phyloP scores from a whole-genome alignment of 2,113 vertebrate species.

The Onychostruthus taczanowskii region DNA sequence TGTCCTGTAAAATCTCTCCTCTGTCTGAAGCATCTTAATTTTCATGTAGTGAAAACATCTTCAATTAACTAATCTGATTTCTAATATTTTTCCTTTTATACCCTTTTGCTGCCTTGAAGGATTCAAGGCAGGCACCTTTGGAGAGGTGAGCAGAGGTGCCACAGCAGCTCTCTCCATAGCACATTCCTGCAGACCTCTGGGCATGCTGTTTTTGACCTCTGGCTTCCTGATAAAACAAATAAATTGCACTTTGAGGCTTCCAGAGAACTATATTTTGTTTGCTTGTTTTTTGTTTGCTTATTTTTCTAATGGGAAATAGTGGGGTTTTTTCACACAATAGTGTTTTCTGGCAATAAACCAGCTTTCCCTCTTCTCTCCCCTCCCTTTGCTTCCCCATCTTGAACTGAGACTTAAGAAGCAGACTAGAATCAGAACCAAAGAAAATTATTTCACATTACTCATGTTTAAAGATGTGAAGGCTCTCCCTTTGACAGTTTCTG shows the following conservation, averaged over 20 bases:
- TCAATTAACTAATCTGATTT: neutral
- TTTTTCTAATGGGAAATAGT: neutral
- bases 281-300: accelerated
- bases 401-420: neutral
- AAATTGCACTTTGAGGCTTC: neutral
- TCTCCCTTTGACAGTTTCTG: neutral
- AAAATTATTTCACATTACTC: neutral
- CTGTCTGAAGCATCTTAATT: neutral
- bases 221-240: neutral
- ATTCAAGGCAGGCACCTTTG: neutral
- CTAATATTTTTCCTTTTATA: neutral
- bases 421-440: neutral
- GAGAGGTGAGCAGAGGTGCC: neutral
- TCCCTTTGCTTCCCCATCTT: neutral
- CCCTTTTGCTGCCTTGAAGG: neutral
- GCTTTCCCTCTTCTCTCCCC: neutral
- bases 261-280: neutral
- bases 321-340: neutral
- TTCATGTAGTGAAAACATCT: neutral
- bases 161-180: neutral
- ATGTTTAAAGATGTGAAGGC: neutral
- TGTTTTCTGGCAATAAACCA: neutral
- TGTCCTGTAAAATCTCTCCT: neutral
- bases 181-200: neutral
- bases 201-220: neutral